A percentile compares a stretch with the other conserved stretches of the same genome.
phyloP scores from a whole-genome alignment of 1,140 invertebrate genomes.

The Macrobrachium rosenbergii region DNA sequence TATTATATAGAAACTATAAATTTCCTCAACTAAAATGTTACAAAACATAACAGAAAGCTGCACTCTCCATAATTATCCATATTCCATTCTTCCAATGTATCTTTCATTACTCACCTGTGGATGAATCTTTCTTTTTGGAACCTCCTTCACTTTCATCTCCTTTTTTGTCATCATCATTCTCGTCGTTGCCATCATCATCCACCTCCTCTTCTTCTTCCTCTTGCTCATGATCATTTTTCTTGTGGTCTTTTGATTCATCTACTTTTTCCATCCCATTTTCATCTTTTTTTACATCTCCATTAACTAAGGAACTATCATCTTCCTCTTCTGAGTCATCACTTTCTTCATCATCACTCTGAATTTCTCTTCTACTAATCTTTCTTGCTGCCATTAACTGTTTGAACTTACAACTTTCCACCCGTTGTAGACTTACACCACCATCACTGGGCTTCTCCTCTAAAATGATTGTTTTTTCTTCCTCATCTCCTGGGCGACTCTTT shows the following conservation, averaged over 20 bases:
- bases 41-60: no score
- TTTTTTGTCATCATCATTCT: slow-evolving; percentile 65
- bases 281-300: slow-evolving; percentile 20
- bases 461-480: slow-evolving; percentile 31
- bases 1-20: no score
- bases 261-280: slow-evolving; percentile 16
- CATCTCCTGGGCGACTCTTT: slow-evolving; percentile 58
- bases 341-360: slow-evolving; percentile 39
- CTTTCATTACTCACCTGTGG: slow-evolving; percentile 46
- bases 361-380: slow-evolving; percentile 33
- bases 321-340: slow-evolving; percentile 61
- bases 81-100: background rate
- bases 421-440: background rate
- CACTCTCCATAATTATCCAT: background rate
- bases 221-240: slow-evolving; percentile 63
- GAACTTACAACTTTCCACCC: slow-evolving; percentile 60
- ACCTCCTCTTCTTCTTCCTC: slow-evolving; percentile 51
- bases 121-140: slow-evolving; percentile 58
- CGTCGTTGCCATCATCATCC: slow-evolving; percentile 52
- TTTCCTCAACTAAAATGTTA: no score
- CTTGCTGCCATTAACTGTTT: slow-evolving; percentile 63
- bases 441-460: background rate
- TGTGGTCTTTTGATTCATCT: slow-evolving; percentile 25
- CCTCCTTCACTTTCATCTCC: slow-evolving; percentile 69
- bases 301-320: slow-evolving; percentile 39